These are phyloP conservation scores for Nettapus auritus DNA, from an alignment of 2,113 vertebrate genomes.

Conservation along the genomic window DNA sequence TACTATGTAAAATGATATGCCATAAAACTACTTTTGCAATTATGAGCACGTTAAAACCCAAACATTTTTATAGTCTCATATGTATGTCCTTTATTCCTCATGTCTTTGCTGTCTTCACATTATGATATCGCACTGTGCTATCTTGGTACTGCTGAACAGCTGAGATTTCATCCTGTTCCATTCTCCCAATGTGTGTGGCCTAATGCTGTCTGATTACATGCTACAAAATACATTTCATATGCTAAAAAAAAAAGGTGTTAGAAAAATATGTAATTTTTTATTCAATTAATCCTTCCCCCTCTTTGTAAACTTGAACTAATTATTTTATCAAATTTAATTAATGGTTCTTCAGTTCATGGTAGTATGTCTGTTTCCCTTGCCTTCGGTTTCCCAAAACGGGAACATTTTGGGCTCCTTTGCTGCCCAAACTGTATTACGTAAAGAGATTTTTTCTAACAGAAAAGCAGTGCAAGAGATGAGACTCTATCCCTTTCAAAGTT, in stretches of 20 bases:
- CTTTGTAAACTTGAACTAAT: neutral
- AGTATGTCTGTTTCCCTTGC: accelerated
- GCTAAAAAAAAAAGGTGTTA: neutral
- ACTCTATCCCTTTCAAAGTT: neutral
- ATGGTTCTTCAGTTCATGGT: neutral
- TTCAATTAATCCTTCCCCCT: neutral
- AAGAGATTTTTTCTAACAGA: neutral
- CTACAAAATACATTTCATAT: neutral
- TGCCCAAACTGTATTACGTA: neutral
- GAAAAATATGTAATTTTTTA: neutral
- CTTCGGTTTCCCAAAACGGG: neutral
- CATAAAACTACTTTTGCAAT: neutral
- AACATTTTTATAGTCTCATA: neutral
- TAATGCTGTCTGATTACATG: neutral
- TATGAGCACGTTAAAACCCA: neutral
- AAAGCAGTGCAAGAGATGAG: neutral
- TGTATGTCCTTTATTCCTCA: neutral
- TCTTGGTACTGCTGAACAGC: neutral
- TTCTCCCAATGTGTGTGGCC: accelerated
- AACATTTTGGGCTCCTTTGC: neutral
- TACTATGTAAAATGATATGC: neutral
- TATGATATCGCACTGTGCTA: neutral
- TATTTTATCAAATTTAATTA: neutral
- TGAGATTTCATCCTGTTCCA: neutral
- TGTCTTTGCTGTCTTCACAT: neutral